Base-by-base conservation (phyloP, 2,113 vertebrate species). In the Urocitellus parryii region DNA sequence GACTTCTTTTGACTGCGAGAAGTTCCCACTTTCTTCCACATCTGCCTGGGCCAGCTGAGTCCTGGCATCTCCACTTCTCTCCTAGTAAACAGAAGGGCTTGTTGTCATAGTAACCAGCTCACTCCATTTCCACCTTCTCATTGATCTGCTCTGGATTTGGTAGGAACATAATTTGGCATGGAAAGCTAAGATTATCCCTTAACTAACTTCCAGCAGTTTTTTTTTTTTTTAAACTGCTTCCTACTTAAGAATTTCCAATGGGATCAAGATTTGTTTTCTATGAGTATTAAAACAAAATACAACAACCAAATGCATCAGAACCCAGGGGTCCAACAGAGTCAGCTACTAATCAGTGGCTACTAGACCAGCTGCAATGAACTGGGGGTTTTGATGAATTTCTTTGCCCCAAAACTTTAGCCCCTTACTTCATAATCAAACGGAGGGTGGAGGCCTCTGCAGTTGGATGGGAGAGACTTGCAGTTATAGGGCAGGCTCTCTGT, bases 231-330 rank as follows among this genome's bases (percentile, higher is more conserved):
- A n/a, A 53, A 91, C 39, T 37, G 51, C 39, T 81, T 67, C 8
- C 61, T 65, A 77, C 20, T 95, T 92, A 67, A 94, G 84, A 74
- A 67, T 96, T 86, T 97, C 58, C 70, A 74, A 73, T 72, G 45
- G 24, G 53, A 61, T 34, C 17, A 68, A 90, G 67, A 61, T 80
- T 72, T 94, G 10, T 88, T 84, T 93, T 81, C 58, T 79, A 4
- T 42, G 78, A 87, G 4, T 68, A 78, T 32, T 80, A 61, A 87
- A 53, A 78, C 45, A 51, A 82, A 37, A 74, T 63, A 18, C 16
- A 67, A 74, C 27, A 86, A 90, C 25, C 77, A 76, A 72, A 81
- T n/a, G 37, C 90, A 77, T 88, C 70, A 72, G 88, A 87, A 53
- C 68, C 56, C 25, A 65, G 37, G 20, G 84, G 63, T 42, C 77